These are phyloP conservation scores for Aythya baeri DNA, from an alignment of 2,113 vertebrate genomes.

Conservation along the genomic window DNA sequence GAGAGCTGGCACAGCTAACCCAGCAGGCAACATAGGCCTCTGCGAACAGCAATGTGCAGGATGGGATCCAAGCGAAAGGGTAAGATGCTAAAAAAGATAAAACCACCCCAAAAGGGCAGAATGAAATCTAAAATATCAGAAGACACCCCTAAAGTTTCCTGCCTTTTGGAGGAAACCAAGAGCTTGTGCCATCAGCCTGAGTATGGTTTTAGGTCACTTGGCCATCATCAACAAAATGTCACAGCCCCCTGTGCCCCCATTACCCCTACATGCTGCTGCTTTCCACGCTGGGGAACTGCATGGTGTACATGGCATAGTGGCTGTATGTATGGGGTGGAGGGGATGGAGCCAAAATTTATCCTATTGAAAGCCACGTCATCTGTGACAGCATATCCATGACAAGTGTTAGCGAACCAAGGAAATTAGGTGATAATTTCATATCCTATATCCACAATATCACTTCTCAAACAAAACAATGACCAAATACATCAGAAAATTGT, in stretches of 20 bases:
- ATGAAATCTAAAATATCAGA: neutral
- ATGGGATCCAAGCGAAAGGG: neutral
- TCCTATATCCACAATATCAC: neutral
- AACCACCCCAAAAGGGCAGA: neutral
- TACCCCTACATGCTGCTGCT: no score
- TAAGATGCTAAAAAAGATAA: neutral
- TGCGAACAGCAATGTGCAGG: neutral
- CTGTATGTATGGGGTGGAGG: no score
- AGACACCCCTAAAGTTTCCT: neutral
- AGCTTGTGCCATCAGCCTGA: neutral
- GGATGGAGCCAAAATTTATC: neutral
- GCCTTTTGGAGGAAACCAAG: neutral
- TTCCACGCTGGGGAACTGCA: neutral
- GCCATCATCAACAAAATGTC: neutral
- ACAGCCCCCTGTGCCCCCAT: no score
- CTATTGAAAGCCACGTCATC: neutral
- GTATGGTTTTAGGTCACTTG: neutral
- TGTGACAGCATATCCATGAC: neutral
- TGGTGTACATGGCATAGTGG: accelerated
- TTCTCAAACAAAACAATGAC: neutral
- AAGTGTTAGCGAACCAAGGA: neutral
- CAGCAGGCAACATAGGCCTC: neutral
- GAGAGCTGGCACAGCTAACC: neutral
- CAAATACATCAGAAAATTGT: neutral
- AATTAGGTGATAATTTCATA: neutral